Base-by-base conservation (phyloP, 2,888 invertebrate genomes). In the Pogonocherus hispidulus region DNA sequence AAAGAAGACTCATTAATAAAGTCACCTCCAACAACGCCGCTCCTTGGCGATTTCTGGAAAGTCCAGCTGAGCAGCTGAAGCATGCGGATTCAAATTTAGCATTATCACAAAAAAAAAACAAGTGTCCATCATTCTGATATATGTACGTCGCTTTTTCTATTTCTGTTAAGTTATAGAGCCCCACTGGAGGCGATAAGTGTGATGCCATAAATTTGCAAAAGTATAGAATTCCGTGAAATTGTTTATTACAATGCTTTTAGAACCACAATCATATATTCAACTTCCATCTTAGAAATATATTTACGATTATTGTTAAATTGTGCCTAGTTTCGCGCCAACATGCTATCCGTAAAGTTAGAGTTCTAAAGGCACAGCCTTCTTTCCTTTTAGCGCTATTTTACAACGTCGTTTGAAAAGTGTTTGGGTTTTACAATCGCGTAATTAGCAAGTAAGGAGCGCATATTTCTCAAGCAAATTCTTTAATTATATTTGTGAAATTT, bases 391-490 rank as follows among this genome's bases (percentile, higher is more conserved):
- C 37, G 19, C 18, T 14, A 23, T 51, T 62, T 62, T 62, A 62
- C 37, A 11, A 5, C 37, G n/a, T 22, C 62, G n/a, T 62, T 51
- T 62, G 62, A 51, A 62, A 62, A 62, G 41, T 22, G 11, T 62
- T 62, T 62, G 14, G 44, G 51, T 51, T 62, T 60, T 62, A 62
- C 62, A 37, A 22, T 51, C 51, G 20, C 51, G 18, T 51, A 49
- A 62, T 62, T 62, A 22, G 20, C 51, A 35, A 19, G 51, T 18
- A 22, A 32, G 11, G 37, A 27, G 22, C 51, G 62, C 49, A 51
- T 62, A 62, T 51, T 62, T 62, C 27, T 32, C 27, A 18, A 59
- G 47, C 47, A 59, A 59, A 59, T 59, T 59, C 27, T 46, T 32
- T 49, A 60, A 49, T 44, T 35, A 32, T 32, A 49, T 49, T 49